Conservation (phyloP, 2,888 invertebrate genomes). For the Crioceris asparagi region DNA sequence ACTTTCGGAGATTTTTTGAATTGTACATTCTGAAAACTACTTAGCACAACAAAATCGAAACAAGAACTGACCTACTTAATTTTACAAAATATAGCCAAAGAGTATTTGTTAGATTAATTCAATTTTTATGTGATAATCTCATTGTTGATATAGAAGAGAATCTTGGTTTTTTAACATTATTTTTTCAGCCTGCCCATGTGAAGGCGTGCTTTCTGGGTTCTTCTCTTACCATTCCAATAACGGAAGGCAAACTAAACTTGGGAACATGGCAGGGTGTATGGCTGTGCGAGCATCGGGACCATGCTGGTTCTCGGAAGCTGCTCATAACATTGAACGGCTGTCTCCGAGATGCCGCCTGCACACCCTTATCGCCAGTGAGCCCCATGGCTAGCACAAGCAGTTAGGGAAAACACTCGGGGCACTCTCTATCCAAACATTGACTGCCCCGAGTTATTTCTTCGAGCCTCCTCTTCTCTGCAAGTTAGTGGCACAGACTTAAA, state of each 20-base stretch:
- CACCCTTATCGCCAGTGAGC: conserved; percentile 76
- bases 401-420: conserved; percentile 61
- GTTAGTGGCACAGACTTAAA: conserved; percentile 17
- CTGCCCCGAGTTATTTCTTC: conserved; percentile 32
- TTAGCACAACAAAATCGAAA: too few relatives aligned
- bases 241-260: conserved; percentile 87
- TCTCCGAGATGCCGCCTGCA: conserved; percentile 75
- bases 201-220: conserved; percentile 95
- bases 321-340: conserved; percentile 81
- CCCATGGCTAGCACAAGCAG: conserved; percentile 85
- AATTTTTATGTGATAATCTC: too few relatives aligned
- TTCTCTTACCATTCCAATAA: conserved; percentile 90
- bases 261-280: conserved; percentile 98
- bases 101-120: too few relatives aligned
- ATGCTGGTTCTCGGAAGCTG: conserved; percentile 83
- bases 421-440: conserved; percentile 39
- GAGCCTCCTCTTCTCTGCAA: conserved; percentile 1
- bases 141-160: too few relatives aligned
- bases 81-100: too few relatives aligned
- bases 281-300: conserved; percentile 96
- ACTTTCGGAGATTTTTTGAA: too few relatives aligned
- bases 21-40: too few relatives aligned
- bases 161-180: too few relatives aligned
- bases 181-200: conserved; percentile 84
- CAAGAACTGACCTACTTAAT: too few relatives aligned